Evolutionary conservation across 2,797 vertebrate genomes (phyloP), one percentile per base, ranked within the genome.

Genomic region (Sternotherus odoratus): DNA sequence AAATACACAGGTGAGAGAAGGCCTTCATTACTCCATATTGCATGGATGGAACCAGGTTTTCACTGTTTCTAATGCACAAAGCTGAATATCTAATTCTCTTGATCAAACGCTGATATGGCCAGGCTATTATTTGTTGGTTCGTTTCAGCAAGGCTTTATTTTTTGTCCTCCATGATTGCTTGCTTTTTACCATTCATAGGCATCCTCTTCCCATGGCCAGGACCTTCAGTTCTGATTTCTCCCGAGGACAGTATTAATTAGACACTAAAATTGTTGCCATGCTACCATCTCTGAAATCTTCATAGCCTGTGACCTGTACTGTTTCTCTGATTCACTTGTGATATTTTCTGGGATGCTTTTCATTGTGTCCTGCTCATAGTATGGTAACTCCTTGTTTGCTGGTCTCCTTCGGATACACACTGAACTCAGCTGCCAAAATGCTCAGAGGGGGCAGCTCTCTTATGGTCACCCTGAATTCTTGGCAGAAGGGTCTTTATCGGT

Each of bases 161-260:
- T 63, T 5, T 50, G 23, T 56, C 78, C 82, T 66, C 75, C 69
- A 49, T n/a, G 75, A 82, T 51, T 33, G 51, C 87, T 92, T 84
- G 57, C 72, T 86, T 46, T 82, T 77, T 83, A 92, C 89, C 79
- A 89, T 75, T 88, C 89, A 77, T 51, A 84, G n/a, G 26, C 82
- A 89, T 85, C 77, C 77, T 63, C 83, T 63, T 78, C 23, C 77
- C 12, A 5, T 74, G 43, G 79, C 39, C 56, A 11, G 43, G 72
- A 90, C 60, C 90, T 83, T 93, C 88, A 24, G 86, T 53, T 92
- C 86, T 60, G 8, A 60, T 36, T 88, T 79, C 84, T 85, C 82
- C 89, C 4, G 6, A 50, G 91, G 54, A 26, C 13, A 66, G 51
- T 26, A 77, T 92, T 93, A 90, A 95, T 96, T 95, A 95, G 93